These are phyloP conservation scores for Prunella strophiata DNA, from an alignment of 2,797 vertebrate genomes.

Conservation along the genomic window DNA sequence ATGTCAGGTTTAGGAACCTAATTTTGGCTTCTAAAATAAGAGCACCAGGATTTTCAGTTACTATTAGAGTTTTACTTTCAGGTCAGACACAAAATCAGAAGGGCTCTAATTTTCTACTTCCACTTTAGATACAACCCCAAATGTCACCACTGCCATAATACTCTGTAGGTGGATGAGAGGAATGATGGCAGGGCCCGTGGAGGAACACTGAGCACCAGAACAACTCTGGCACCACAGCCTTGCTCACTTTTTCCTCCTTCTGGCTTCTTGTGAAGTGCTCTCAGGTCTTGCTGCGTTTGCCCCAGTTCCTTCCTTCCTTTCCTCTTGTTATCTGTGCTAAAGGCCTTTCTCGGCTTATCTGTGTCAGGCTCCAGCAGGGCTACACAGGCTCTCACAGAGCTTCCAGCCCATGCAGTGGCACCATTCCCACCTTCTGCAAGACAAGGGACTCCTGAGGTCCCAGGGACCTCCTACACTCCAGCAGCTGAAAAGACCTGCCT, in stretches of 20 bases:
- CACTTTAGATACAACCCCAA: not conserved
- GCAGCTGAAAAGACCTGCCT: not conserved
- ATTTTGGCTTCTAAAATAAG: not conserved
- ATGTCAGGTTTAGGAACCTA: not conserved
- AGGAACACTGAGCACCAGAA: not conserved
- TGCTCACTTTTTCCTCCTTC: not conserved
- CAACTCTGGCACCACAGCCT: accelerated
- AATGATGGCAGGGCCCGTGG: not conserved
- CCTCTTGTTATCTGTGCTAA: not conserved
- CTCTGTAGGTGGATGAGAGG: not conserved
- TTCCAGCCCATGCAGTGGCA: not conserved
- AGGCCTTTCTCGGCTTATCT: not conserved
- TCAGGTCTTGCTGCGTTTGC: not conserved
- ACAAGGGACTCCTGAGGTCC: not conserved
- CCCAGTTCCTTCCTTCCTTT: not conserved
- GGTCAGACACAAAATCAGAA: not conserved
- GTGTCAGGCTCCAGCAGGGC: not conserved
- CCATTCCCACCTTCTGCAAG: not conserved
- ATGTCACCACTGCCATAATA: not conserved
- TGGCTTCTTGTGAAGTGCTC: not conserved
- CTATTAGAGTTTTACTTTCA: constrained; percentile 1
- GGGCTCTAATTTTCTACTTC: not conserved
- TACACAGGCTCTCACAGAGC: accelerated
- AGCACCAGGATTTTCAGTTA: not conserved
- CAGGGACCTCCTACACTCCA: not conserved